Percentiles rank a stretch among this genome's conserved stretches.
These are phyloP conservation scores for Catalaphyllia jardinei DNA, from an alignment of 64 coral and sea anemone species.

Conservation along the genomic window DNA sequence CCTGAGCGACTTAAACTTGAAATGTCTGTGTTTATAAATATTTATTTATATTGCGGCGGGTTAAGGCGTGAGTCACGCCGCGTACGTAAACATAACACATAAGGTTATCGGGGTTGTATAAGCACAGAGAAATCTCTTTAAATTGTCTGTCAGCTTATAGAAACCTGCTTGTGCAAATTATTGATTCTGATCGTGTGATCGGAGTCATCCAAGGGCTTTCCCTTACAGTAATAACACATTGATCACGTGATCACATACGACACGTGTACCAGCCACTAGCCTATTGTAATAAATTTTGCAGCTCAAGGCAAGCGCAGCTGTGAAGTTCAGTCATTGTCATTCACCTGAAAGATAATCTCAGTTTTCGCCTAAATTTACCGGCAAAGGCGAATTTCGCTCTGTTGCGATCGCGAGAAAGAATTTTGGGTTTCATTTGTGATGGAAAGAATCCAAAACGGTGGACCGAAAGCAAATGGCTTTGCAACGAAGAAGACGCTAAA, in stretches of 20 bases:
- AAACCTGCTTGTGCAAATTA: not conserved
- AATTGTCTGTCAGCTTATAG: too few species aligned
- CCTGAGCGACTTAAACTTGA: too few species aligned
- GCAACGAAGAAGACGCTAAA: constrained; percentile 19
- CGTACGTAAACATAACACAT: too few species aligned
- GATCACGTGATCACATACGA: constrained; percentile 36
- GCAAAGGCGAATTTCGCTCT: not conserved
- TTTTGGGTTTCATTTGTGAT: constrained; percentile 19
- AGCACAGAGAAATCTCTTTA: too few species aligned
- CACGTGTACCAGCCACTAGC: constrained; percentile 14
- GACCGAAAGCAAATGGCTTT: constrained; percentile 34
- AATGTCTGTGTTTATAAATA: too few species aligned
- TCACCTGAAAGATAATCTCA: not conserved
- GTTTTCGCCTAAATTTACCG: not conserved
- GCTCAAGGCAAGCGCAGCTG: constrained; percentile 12
- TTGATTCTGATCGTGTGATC: not conserved
- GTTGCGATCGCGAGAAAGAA: not conserved
- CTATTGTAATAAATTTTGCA: constrained; percentile 3
- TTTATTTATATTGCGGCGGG: too few species aligned
- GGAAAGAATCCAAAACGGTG: constrained; percentile 65
- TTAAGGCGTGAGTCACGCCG: too few species aligned
- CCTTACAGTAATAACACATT: not conserved
- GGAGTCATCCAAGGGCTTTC: constrained; percentile 16
- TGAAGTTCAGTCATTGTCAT: constrained; percentile 31
- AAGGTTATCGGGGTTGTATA: too few species aligned